Conservation (phyloP, 2,888 invertebrate species). For the Volucella inanis region DNA sequence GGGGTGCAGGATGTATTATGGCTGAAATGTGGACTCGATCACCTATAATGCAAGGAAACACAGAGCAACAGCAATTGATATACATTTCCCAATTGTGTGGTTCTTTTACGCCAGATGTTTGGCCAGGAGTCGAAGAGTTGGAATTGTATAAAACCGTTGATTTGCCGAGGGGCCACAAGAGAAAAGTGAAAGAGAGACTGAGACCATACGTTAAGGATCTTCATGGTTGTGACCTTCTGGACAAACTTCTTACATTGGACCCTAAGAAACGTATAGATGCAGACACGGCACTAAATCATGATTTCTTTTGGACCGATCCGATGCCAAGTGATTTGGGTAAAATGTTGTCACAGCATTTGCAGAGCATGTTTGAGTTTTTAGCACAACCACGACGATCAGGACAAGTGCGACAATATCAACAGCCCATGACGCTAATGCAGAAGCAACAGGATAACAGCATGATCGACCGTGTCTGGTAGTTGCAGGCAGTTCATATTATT, state of each 20-base stretch:
- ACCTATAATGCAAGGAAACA: slow-evolving; percentile 97
- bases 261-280: slow-evolving; percentile 94
- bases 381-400: slow-evolving; percentile 89
- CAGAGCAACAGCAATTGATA: slow-evolving; percentile 97
- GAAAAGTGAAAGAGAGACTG: slow-evolving; percentile 92
- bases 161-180: slow-evolving; percentile 92
- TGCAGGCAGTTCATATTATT: background rate
- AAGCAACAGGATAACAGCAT: slow-evolving; percentile 91
- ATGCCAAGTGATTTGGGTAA: slow-evolving; percentile 95
- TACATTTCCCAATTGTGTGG: slow-evolving; percentile 98
- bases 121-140: slow-evolving; percentile 96
- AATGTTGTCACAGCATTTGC: slow-evolving; percentile 95
- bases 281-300: slow-evolving; percentile 97
- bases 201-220: slow-evolving; percentile 95
- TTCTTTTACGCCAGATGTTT: slow-evolving; percentile 94
- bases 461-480: slow-evolving; percentile 92
- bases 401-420: slow-evolving; percentile 89
- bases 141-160: slow-evolving; percentile 95
- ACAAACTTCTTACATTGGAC: slow-evolving; percentile 95
- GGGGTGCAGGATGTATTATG: slow-evolving; percentile 99
- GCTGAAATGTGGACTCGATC: slow-evolving; percentile 99
- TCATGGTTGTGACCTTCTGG: slow-evolving; percentile 95
- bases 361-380: slow-evolving; percentile 97
- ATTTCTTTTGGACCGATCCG: slow-evolving; percentile 99
- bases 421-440: slow-evolving; percentile 84